These are phyloP conservation scores for Ips nitidus DNA, from an alignment of 1,140 invertebrate genomes.

Conservation along the genomic window DNA sequence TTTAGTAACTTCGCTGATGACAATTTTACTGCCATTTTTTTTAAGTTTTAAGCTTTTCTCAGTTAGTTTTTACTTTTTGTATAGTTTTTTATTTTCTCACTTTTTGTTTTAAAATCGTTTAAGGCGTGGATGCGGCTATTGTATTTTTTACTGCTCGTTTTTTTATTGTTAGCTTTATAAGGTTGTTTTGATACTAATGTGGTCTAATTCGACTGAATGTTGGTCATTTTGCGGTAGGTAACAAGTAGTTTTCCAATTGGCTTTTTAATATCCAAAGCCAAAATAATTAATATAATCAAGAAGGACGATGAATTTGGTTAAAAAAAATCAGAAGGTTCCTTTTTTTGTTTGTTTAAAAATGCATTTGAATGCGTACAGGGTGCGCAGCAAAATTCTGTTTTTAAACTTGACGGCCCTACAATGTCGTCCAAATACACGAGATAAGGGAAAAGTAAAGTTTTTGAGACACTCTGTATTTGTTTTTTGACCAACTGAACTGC, in stretches of 20 bases:
- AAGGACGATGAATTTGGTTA: too few relatives aligned
- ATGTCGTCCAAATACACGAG: too few relatives aligned
- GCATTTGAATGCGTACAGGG: too few relatives aligned
- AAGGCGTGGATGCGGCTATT: neutral
- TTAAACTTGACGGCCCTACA: too few relatives aligned
- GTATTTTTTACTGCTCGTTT: neutral
- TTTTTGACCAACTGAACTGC: too few relatives aligned
- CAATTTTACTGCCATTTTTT: slow-evolving; percentile 12
- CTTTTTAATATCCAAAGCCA: neutral
- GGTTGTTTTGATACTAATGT: neutral
- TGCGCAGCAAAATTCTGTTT: too few relatives aligned
- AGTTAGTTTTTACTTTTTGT: neutral
- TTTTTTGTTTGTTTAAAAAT: too few relatives aligned
- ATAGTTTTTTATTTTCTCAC: neutral
- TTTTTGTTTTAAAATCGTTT: slow-evolving; percentile 2
- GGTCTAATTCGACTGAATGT: slow-evolving; percentile 27
- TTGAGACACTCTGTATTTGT: too few relatives aligned
- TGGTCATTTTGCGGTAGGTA: neutral
- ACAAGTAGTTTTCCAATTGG: slow-evolving; percentile 8
- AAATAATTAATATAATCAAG: neutral
- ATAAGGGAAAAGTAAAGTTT: too few relatives aligned
- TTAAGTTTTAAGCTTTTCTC: neutral
- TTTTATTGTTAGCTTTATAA: slow-evolving; percentile 12
- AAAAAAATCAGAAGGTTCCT: too few relatives aligned
- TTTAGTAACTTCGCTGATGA: neutral